These are phyloP conservation scores for Cyrtonyx montezumae DNA, from an alignment of 2,113 vertebrate species.

Conservation along the genomic window DNA sequence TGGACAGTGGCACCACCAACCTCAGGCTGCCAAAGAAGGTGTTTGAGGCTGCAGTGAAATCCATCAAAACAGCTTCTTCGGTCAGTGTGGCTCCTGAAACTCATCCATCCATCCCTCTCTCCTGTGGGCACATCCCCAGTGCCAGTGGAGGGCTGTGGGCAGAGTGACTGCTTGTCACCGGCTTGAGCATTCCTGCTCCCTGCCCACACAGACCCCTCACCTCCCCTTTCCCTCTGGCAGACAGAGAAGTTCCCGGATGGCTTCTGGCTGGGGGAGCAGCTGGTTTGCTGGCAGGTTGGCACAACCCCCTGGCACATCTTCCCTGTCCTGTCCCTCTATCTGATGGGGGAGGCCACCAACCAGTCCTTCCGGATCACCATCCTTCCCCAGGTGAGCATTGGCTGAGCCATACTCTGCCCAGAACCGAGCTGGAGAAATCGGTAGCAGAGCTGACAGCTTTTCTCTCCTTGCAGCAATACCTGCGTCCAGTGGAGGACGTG, in stretches of 20 bases:
- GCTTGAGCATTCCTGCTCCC: background rate
- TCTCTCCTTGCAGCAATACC: slow-evolving; percentile 87
- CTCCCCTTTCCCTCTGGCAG: slow-evolving; percentile 66
- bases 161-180: background rate
- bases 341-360: slow-evolving; percentile 96
- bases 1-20: slow-evolving; percentile 98
- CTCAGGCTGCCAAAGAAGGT: slow-evolving; percentile 94
- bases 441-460: accelerated
- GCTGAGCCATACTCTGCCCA: accelerated
- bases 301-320: slow-evolving; percentile 99
- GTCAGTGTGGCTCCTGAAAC: slow-evolving; percentile 76
- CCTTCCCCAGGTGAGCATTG: slow-evolving; percentile 89
- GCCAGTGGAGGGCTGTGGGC: accelerated
- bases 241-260: slow-evolving; percentile 95
- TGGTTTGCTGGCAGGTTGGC: slow-evolving; percentile 97
- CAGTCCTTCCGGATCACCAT: slow-evolving; percentile 98
- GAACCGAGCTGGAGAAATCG: accelerated
- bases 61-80: slow-evolving; percentile 96
- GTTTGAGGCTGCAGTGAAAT: slow-evolving; percentile 95
- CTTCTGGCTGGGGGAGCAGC: slow-evolving; percentile 97
- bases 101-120: accelerated
- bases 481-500: slow-evolving; percentile 94
- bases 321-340: slow-evolving; percentile 94
- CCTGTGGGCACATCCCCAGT: accelerated
- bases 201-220: background rate